Evolutionary conservation across 2,797 vertebrate species (phyloP).

Genomic region (Takifugu rubripes): DNA sequence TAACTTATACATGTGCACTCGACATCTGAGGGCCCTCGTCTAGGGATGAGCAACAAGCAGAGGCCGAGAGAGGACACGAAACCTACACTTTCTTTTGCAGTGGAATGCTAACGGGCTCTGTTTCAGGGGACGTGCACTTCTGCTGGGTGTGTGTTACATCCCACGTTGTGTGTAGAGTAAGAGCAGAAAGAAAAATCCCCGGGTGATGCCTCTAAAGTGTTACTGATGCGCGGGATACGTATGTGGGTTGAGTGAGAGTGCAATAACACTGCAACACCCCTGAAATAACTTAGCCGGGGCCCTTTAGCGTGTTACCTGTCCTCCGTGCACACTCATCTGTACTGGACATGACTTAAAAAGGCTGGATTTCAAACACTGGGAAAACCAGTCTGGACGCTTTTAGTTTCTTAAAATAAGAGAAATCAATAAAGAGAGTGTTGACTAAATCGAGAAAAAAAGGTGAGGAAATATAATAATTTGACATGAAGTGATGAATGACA

Average conservation of each 20-base stretch:
- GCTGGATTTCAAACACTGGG: slow-evolving; percentile 17
- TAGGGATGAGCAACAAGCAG: slow-evolving; percentile 35
- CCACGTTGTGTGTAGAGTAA: slow-evolving; percentile 9
- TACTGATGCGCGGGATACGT: slow-evolving; percentile 34
- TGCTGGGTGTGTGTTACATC: slow-evolving; percentile 7
- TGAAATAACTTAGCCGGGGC: slow-evolving; percentile 30
- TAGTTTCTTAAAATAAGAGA: neutral
- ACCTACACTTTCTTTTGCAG: slow-evolving; percentile 17
- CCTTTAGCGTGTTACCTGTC: slow-evolving; percentile 28
- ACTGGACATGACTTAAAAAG: no score
- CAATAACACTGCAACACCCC: slow-evolving; percentile 48
- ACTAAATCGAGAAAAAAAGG: neutral
- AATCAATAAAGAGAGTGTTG: no score
- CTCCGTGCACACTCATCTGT: neutral
- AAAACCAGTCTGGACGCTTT: neutral
- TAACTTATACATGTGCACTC: slow-evolving; percentile 40
- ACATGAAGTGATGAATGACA: slow-evolving; percentile 17
- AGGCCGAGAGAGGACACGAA: slow-evolving; percentile 41
- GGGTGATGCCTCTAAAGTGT: slow-evolving; percentile 30
- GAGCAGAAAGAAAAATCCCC: slow-evolving; percentile 18
- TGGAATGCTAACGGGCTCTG: slow-evolving; percentile 30
- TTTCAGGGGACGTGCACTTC: slow-evolving; percentile 28
- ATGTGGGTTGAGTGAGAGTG: slow-evolving; percentile 51
- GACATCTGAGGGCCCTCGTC: slow-evolving; percentile 35
- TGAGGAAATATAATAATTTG: slow-evolving; percentile 26